These are phyloP conservation scores for Alouatta palliata DNA, from an alignment of 2,113 vertebrate species.

Conservation along the genomic window DNA sequence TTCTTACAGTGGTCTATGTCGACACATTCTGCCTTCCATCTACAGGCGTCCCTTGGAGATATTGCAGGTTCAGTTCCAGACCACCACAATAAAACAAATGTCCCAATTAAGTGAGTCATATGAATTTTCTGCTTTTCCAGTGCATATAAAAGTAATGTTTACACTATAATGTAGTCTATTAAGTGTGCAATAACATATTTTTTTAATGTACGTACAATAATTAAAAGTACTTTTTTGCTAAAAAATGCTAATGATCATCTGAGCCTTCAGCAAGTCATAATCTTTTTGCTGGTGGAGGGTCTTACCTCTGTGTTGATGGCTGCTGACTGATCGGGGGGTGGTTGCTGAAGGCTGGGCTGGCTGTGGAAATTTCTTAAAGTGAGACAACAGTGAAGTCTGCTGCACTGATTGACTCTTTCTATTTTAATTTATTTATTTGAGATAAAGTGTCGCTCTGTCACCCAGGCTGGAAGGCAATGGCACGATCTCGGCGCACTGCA, in stretches of 20 bases:
- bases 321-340: not conserved
- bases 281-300: not conserved
- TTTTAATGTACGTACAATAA: not conserved
- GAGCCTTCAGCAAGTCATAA: not conserved
- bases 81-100: not conserved
- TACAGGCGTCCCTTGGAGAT: not conserved
- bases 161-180: not conserved
- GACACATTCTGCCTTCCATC: not conserved
- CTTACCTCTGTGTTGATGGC: not conserved
- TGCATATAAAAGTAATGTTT: not conserved
- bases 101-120: not conserved
- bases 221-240: not conserved
- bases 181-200: not conserved
- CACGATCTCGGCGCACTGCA: too few species aligned
- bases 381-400: not conserved
- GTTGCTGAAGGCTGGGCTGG: not conserved
- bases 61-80: not conserved
- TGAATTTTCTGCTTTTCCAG: not conserved
- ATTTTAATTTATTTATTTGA: too few species aligned
- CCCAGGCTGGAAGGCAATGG: too few species aligned
- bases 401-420: not conserved
- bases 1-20: not conserved
- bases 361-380: not conserved
- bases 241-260: not conserved
- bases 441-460: too few species aligned